phyloP scores from a whole-genome alignment of 2,797 vertebrate species.

The Prionace glauca region DNA sequence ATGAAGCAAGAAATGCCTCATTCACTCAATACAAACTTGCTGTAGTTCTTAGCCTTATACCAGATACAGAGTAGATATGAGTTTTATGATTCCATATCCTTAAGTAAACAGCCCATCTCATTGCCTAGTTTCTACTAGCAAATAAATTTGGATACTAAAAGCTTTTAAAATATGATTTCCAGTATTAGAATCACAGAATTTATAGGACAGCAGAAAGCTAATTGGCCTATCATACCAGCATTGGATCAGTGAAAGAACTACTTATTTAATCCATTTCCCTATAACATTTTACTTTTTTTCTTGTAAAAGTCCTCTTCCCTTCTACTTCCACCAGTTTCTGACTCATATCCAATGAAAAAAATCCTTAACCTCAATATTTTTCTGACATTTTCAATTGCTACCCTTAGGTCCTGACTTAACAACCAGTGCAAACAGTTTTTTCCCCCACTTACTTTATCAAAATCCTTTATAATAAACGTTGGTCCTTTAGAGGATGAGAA shows the following conservation, averaged over 20 bases:
- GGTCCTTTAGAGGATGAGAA: too few species aligned
- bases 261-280: not conserved
- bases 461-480: not conserved
- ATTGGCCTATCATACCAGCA: not conserved
- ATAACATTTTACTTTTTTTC: not conserved
- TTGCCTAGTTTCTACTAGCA: not conserved
- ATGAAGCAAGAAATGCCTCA: not conserved
- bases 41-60: not conserved
- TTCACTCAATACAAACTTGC: not conserved
- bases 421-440: not conserved
- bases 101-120: not conserved
- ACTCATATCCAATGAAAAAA: not conserved
- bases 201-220: not conserved
- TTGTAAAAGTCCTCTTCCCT: not conserved
- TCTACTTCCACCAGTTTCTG: not conserved
- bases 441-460: not conserved
- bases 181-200: not conserved
- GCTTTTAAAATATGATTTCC: not conserved
- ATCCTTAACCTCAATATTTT: not conserved
- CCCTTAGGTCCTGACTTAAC: not conserved
- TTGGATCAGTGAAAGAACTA: not conserved
- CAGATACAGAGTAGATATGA: not conserved
- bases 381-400: not conserved
- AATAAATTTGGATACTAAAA: not conserved
- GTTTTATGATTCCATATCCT: not conserved